Evolutionary conservation across 2,888 invertebrate genomes (phyloP).

Genomic region (Cataglyphis albicans): DNA sequence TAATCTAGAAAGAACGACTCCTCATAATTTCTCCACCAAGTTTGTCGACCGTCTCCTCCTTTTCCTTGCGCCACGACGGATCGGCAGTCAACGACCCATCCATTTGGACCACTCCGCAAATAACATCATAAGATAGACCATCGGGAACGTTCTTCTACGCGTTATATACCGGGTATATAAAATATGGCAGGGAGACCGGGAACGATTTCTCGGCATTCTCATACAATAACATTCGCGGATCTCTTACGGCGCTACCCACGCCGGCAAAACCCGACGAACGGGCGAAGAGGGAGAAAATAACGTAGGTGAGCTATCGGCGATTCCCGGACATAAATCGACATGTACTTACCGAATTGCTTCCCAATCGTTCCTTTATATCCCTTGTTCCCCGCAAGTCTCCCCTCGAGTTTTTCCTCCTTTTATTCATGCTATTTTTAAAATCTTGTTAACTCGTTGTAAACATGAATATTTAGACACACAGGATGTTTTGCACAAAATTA

Average conservation of each 20-base stretch:
- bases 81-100: conserved; percentile 71
- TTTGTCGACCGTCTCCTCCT: conserved; percentile 41
- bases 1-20: conserved; percentile 54
- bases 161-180: conserved; percentile 76
- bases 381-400: conserved; percentile 71
- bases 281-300: conserved; percentile 65
- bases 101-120: conserved; percentile 77
- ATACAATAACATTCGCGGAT: conserved; percentile 79
- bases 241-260: conserved; percentile 66
- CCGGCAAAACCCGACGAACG: conserved; percentile 38
- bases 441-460: conserved; percentile 63
- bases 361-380: conserved; percentile 83
- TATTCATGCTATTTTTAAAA: conserved; percentile 47
- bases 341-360: conserved; percentile 85
- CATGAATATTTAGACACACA: conserved; percentile 59
- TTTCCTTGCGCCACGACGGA: conserved; percentile 60
- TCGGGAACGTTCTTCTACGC: conserved; percentile 71
- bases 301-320: conserved; percentile 81
- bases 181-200: conserved; percentile 72
- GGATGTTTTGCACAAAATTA: not conserved
- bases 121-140: conserved; percentile 79
- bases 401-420: conserved; percentile 59
- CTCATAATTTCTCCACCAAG: conserved; percentile 61
- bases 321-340: conserved; percentile 84
- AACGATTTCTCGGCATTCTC: conserved; percentile 73